Evolutionary conservation across 2,888 invertebrate species (phyloP).

Genomic region (Catotricha subobsoleta): DNA sequence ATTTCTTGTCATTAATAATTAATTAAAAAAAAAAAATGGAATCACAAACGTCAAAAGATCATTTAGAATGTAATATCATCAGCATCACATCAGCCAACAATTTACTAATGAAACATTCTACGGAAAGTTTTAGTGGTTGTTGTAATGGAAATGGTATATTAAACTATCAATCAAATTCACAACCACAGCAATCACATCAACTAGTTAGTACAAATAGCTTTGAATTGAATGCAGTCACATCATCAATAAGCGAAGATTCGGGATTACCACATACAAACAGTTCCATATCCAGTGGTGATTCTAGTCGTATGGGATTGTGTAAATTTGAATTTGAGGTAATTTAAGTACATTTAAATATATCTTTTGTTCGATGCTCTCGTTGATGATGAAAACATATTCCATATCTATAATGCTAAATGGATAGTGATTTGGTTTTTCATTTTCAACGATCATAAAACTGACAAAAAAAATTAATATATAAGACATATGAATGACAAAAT

Average conservation of each 20-base stretch:
- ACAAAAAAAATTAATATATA: neutral
- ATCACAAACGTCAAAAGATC: no score
- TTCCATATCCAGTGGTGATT: slow-evolving; percentile 29
- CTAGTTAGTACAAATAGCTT: slow-evolving; percentile 28
- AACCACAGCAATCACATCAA: slow-evolving; percentile 17
- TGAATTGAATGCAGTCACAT: slow-evolving; percentile 24
- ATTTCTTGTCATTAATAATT: no score
- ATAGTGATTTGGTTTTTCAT: no score
- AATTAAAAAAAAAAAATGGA: no score
- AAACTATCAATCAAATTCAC: slow-evolving; percentile 3
- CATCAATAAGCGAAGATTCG: slow-evolving; percentile 29
- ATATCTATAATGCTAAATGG: no score
- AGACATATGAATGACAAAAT: neutral
- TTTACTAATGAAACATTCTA: slow-evolving; percentile 1
- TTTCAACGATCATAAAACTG: no score
- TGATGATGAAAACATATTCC: no score
- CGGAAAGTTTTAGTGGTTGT: no score
- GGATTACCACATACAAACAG: slow-evolving; percentile 29
- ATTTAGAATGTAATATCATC: no score
- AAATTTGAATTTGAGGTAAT: slow-evolving; percentile 29
- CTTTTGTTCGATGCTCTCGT: no score
- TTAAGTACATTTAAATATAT: neutral
- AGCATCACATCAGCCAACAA: no score
- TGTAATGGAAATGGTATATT: no score
- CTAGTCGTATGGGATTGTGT: slow-evolving; percentile 27